Evolutionary conservation across 2,797 vertebrate genomes (phyloP).

Genomic region (Pangasius sanitwongsei): DNA sequence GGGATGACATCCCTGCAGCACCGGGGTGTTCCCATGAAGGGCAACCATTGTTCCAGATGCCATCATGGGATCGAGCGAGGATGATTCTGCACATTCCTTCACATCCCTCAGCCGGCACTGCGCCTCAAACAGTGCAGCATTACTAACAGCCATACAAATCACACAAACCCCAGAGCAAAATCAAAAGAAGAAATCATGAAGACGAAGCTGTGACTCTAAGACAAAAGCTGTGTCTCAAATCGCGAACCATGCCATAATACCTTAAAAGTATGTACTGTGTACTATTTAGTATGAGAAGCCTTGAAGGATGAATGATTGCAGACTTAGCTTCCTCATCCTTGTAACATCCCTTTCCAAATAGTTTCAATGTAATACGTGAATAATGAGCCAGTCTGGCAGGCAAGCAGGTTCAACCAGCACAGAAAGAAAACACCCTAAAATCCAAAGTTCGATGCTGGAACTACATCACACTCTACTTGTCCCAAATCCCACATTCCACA

Average conservation of each 20-base stretch:
- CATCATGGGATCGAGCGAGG: slow-evolving; percentile 74
- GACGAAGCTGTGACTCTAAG: neutral
- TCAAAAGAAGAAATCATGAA: neutral
- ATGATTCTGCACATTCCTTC: slow-evolving; percentile 77
- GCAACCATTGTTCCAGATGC: slow-evolving; percentile 71
- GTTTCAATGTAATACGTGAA: neutral
- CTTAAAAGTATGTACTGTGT: neutral
- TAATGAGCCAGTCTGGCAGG: neutral
- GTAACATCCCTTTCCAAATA: neutral
- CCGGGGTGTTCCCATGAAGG: slow-evolving; percentile 60
- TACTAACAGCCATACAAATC: neutral
- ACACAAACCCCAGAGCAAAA: neutral
- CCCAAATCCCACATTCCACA: neutral
- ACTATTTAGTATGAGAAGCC: neutral
- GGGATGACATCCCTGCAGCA: slow-evolving; percentile 39
- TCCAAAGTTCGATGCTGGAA: neutral
- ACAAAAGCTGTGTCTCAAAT: neutral
- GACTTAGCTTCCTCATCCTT: neutral
- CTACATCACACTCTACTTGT: neutral
- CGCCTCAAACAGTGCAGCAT: neutral
- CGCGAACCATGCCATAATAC: neutral
- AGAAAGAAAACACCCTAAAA: neutral
- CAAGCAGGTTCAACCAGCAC: neutral
- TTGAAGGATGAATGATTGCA: neutral
- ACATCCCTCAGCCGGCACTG: slow-evolving; percentile 53